Evolutionary conservation across 2,888 invertebrate genomes (phyloP).

Genomic region (Seira sanloemensis): DNA sequence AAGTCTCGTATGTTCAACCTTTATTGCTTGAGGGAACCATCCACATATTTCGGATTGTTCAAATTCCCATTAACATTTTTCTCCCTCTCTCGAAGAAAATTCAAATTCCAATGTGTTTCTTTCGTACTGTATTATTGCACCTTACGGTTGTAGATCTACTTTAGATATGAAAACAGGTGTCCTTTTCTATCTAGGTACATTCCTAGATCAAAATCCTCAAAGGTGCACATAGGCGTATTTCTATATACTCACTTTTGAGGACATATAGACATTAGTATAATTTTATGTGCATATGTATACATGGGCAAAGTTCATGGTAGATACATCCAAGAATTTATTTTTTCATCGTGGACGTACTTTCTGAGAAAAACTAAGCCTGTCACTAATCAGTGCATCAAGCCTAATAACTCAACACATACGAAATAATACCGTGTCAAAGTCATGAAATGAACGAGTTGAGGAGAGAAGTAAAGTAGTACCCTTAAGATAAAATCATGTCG

Average conservation of each 20-base stretch:
- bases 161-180: background rate
- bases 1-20: conserved; percentile 23
- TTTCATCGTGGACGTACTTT: too few species aligned
- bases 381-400: background rate
- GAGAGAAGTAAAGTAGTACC: background rate
- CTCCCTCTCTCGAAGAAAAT: conserved; percentile 33
- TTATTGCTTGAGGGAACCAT: conserved; percentile 48
- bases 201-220: background rate
- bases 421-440: background rate
- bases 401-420: background rate
- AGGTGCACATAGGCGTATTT: too few species aligned
- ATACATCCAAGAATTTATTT: too few species aligned
- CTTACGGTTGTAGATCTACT: conserved; percentile 31
- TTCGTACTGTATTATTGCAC: conserved; percentile 49
- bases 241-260: too few species aligned
- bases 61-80: conserved; percentile 52
- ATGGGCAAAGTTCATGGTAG: too few species aligned
- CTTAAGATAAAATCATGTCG: background rate
- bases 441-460: background rate
- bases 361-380: background rate
- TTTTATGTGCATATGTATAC: too few species aligned
- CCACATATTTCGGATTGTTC: conserved; percentile 61
- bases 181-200: background rate
- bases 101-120: conserved; percentile 41
- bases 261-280: too few species aligned